Percentiles rank a stretch among this genome's conserved stretches.
Evolutionary conservation across 2,113 vertebrate species (phyloP).

Genomic region (Heterotilapia buettikoferi): DNA sequence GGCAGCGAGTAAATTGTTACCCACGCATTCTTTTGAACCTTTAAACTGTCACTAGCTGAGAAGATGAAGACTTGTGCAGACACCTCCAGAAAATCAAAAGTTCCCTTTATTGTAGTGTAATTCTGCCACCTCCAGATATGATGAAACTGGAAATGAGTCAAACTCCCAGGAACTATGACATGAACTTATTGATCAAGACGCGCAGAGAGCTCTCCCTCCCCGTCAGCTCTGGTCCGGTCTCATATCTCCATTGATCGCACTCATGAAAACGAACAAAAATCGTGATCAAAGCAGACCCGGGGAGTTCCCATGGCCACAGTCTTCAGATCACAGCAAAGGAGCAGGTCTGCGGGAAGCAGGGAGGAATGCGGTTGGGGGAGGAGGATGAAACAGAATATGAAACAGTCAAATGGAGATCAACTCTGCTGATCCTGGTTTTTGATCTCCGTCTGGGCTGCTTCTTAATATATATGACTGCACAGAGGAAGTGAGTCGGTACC

Average conservation of each 20-base stretch:
- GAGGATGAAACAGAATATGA: constrained; percentile 63
- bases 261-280: constrained; percentile 29
- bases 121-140: neutral
- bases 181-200: neutral
- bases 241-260: neutral
- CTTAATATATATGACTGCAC: constrained; percentile 2
- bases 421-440: constrained; percentile 55
- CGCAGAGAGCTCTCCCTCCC: neutral
- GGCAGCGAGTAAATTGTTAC: neutral
- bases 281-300: constrained; percentile 37
- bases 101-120: neutral
- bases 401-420: constrained; percentile 51
- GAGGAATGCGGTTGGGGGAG: neutral
- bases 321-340: constrained; percentile 35
- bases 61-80: neutral
- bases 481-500: neutral
- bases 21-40: neutral
- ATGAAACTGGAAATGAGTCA: neutral
- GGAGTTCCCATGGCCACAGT: constrained; percentile 29
- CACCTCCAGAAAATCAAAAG: neutral
- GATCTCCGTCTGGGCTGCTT: constrained; percentile 26
- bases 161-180: neutral
- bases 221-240: neutral
- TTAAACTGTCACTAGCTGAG: neutral
- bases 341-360: neutral